phyloP scores from a whole-genome alignment of 2,888 invertebrate species.

The Zelleria hepariella region DNA sequence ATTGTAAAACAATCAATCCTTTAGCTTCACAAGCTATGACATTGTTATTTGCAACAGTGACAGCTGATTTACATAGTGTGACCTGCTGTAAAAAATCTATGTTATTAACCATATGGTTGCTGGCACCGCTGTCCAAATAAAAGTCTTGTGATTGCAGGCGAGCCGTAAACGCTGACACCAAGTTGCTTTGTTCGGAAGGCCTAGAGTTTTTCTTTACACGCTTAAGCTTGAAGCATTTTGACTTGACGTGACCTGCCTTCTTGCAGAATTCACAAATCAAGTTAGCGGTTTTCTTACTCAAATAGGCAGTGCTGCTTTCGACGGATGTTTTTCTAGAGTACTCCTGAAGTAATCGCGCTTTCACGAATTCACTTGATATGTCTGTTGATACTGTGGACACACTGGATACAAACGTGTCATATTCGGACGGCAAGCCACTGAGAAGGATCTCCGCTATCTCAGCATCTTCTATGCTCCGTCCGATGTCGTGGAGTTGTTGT shows the following conservation, averaged over 20 bases:
- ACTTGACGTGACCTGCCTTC: too few relatives aligned
- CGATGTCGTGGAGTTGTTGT: constrained; percentile 8
- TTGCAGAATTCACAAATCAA: too few relatives aligned
- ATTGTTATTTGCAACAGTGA: not conserved
- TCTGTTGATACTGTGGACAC: not conserved
- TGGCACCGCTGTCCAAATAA: not conserved
- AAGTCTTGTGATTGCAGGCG: not conserved
- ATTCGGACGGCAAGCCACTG: constrained; percentile 1
- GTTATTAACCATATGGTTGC: not conserved
- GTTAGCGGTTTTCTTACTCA: not conserved
- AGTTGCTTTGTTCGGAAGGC: not conserved
- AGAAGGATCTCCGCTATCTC: constrained; percentile 4
- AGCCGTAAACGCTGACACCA: not conserved
- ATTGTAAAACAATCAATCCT: not conserved
- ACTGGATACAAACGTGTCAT: not conserved
- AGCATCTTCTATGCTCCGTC: constrained; percentile 5
- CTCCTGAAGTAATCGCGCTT: not conserved
- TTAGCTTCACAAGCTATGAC: not conserved
- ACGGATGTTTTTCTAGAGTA: not conserved
- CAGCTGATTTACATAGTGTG: not conserved
- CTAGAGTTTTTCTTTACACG: not conserved
- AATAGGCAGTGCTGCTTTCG: not conserved
- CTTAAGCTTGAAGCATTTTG: not conserved
- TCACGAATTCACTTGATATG: not conserved
- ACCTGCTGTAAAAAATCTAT: not conserved